Evolutionary conservation across 2,888 invertebrate species (phyloP), one percentile per base, ranked within the genome.

Genomic region (Caenorhabditis uteleia): DNA sequence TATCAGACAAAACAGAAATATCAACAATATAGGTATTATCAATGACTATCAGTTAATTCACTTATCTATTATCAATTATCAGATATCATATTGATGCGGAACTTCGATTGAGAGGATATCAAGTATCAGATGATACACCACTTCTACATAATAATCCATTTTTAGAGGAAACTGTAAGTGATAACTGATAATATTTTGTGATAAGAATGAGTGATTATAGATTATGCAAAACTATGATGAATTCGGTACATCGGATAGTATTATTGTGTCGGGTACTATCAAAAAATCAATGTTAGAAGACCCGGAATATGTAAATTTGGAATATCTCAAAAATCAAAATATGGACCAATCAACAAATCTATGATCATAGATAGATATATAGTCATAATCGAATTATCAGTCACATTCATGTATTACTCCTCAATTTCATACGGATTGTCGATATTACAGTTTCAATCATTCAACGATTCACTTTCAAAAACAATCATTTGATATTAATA

Each of bases 1-100:
- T 83, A 84, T 34, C 86, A 86, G 74, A 84, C 86, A 18, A 79
- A 83, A 55, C 83, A 85, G 65, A 86, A 86, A 68, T 87, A 86
- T 79, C 80, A 83, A 53, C 80, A 85, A 38, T 77, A 77, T 58
- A 69, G 67, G 74, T n/a, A n/a, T n/a, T n/a, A n/a, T n/a, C n/a
- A n/a, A n/a, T n/a, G n/a, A n/a, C n/a, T 75, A 47, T 65, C 54
- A 27, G 20, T 14, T 16, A 16, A 6, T 33, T 8, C 20, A 12
- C 18, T 21, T 12, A 8, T 16, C 14, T 39, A 25, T 12, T 43
- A 21, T 21, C 25, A 23, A 43, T 20, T 45, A 65, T 46, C 36
- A 71, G 70, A 46, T 68, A 68, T 50, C 53, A 66, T 42, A 48
- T 73, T 38, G 68, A 73, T 42, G 62, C 60, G 27, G 72, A 73